These are phyloP conservation scores for Laterallus jamaicensis DNA, from an alignment of 2,113 vertebrate genomes.

Conservation along the genomic window DNA sequence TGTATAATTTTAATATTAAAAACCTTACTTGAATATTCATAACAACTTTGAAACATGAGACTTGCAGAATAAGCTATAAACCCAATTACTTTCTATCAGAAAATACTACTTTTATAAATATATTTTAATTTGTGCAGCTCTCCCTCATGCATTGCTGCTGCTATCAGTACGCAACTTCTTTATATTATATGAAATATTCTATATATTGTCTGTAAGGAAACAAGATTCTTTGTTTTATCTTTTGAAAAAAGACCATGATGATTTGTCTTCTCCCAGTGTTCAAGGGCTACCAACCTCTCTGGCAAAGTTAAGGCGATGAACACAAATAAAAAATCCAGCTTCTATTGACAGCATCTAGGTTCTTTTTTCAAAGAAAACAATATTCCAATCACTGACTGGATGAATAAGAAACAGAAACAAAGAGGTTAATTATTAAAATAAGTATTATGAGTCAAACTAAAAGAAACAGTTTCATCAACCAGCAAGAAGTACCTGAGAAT, in stretches of 20 bases:
- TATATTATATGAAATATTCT: not conserved
- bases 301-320: not conserved
- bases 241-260: not conserved
- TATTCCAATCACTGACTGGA: not conserved
- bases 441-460: not conserved
- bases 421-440: not conserved
- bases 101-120: not conserved
- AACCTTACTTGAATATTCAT: not conserved
- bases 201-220: not conserved
- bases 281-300: not conserved
- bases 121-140: not conserved
- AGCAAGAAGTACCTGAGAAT: not conserved
- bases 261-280: not conserved
- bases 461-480: not conserved
- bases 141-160: not conserved
- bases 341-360: not conserved
- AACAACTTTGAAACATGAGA: conserved; percentile 15
- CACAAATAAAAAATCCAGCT: not conserved
- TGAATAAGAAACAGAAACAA: not conserved
- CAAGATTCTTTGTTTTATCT: not conserved
- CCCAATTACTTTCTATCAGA: not conserved
- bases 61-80: not conserved
- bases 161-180: not conserved
- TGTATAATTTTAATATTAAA: not conserved
- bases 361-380: not conserved